phyloP scores from a whole-genome alignment of 2,888 invertebrate genomes.

The Cenopis cana region DNA sequence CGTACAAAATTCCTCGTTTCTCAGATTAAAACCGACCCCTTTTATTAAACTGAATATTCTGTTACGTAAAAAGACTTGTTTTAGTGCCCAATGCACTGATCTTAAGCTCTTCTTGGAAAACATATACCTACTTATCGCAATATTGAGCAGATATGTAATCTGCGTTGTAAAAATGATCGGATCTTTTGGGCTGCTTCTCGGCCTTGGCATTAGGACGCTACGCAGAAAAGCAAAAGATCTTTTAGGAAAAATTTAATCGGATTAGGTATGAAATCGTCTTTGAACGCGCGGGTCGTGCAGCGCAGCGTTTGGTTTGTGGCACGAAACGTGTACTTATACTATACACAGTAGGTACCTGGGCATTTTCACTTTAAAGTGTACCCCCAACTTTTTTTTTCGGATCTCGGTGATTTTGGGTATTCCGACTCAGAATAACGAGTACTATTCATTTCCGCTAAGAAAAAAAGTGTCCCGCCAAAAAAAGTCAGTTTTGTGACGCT shows the following conservation, averaged over 20 bases:
- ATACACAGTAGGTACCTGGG: too few species aligned
- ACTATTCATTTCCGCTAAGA: too few species aligned
- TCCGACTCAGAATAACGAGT: too few species aligned
- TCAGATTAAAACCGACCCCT: conserved; percentile 28
- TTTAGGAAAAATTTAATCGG: neutral
- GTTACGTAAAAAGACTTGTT: conserved; percentile 26
- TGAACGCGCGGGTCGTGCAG: too few species aligned
- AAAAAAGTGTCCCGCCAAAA: too few species aligned
- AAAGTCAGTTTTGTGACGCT: too few species aligned
- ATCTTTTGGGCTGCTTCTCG: conserved; percentile 27
- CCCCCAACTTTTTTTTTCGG: too few species aligned
- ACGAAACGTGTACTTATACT: too few species aligned
- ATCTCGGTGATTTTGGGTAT: too few species aligned
- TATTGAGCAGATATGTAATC: conserved; percentile 37
- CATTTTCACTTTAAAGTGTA: too few species aligned
- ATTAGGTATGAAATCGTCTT: neutral
- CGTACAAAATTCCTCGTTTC: conserved; percentile 15
- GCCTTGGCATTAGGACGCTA: conserved; percentile 12
- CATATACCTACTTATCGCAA: conserved; percentile 5
- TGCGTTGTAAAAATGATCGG: conserved; percentile 39
- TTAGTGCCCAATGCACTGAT: neutral
- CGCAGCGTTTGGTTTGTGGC: too few species aligned
- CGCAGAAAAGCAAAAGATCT: conserved; percentile 2
- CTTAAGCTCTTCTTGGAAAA: conserved; percentile 3
- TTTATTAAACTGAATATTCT: conserved; percentile 26